These are phyloP conservation scores for Megaceryle torquata DNA, from an alignment of 2,113 vertebrate species.

Conservation along the genomic window DNA sequence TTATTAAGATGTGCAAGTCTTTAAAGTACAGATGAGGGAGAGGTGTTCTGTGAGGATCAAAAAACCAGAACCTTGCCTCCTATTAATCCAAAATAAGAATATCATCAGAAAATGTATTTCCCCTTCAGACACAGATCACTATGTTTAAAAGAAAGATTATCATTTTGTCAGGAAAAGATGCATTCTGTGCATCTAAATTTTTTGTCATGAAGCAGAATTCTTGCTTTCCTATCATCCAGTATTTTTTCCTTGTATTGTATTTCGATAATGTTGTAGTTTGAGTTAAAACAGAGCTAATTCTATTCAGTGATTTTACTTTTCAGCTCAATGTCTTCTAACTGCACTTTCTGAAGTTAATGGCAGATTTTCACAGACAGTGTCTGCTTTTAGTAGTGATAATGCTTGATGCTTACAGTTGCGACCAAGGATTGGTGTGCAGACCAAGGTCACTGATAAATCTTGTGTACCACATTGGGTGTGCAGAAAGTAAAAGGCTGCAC, in stretches of 20 bases:
- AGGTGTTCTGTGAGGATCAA: neutral
- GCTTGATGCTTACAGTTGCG: too few relatives aligned
- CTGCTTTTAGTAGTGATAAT: too few relatives aligned
- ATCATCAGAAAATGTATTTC: neutral
- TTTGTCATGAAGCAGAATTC: neutral
- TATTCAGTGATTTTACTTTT: too few relatives aligned
- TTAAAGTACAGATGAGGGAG: neutral
- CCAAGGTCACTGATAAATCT: too few relatives aligned
- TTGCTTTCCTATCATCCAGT: neutral
- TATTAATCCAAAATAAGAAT: neutral
- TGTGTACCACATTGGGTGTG: too few relatives aligned
- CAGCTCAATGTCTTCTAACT: too few relatives aligned
- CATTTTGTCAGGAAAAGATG: neutral
- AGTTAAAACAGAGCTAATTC: too few relatives aligned
- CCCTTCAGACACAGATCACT: neutral
- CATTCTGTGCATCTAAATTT: neutral
- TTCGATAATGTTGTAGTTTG: neutral
- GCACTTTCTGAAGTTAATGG: too few relatives aligned
- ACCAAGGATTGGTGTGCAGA: too few relatives aligned
- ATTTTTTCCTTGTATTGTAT: neutral
- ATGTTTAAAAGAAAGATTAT: neutral
- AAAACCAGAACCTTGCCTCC: neutral
- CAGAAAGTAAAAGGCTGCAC: too few relatives aligned
- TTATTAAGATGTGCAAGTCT: neutral
- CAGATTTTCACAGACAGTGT: too few relatives aligned